Percentiles rank a stretch among this genome's conserved stretches.
These are phyloP conservation scores for Eulithis prunata DNA, from an alignment of 2,888 invertebrate genomes.

Conservation along the genomic window DNA sequence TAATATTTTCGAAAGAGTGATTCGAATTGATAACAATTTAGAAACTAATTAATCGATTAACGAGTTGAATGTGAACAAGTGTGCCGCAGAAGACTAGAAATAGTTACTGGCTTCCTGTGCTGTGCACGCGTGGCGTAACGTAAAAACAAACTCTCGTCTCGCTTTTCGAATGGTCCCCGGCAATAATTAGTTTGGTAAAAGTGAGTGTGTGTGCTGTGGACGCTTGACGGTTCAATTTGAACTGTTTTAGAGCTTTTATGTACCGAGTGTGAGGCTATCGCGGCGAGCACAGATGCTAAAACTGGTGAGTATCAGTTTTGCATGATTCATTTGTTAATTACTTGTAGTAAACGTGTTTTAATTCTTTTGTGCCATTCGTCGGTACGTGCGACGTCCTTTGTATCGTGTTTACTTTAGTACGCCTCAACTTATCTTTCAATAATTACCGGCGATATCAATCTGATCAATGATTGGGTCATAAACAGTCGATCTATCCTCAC, in stretches of 20 bases:
- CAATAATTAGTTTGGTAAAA: conserved; percentile 80
- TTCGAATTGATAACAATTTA: conserved; percentile 58
- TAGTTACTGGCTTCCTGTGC: conserved; percentile 14
- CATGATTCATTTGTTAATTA: conserved; percentile 46
- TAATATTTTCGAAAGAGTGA: conserved; percentile 59
- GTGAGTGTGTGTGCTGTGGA: conserved; percentile 80
- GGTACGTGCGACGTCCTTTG: conserved; percentile 8
- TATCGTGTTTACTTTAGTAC: conserved; percentile 30
- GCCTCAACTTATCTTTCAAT: conserved; percentile 31
- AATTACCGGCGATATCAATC: conserved; percentile 33
- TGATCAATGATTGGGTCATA: conserved; percentile 19
- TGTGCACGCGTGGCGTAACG: conserved; percentile 71
- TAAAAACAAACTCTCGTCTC: conserved; percentile 75
- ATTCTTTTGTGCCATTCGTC: conserved; percentile 11
- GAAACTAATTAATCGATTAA: conserved; percentile 61
- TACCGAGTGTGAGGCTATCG: conserved; percentile 54
- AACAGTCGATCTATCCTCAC: not conserved
- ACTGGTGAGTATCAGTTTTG: conserved; percentile 68
- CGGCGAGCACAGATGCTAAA: conserved; percentile 73
- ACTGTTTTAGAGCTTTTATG: conserved; percentile 69
- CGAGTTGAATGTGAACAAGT: conserved; percentile 68
- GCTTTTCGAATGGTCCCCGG: conserved; percentile 72
- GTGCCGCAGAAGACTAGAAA: conserved; percentile 47
- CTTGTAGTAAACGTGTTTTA: conserved; percentile 1
- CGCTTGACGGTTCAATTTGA: conserved; percentile 75